Evolutionary conservation across 2,888 invertebrate species (phyloP).

Genomic region (Cephonodes hylas): DNA sequence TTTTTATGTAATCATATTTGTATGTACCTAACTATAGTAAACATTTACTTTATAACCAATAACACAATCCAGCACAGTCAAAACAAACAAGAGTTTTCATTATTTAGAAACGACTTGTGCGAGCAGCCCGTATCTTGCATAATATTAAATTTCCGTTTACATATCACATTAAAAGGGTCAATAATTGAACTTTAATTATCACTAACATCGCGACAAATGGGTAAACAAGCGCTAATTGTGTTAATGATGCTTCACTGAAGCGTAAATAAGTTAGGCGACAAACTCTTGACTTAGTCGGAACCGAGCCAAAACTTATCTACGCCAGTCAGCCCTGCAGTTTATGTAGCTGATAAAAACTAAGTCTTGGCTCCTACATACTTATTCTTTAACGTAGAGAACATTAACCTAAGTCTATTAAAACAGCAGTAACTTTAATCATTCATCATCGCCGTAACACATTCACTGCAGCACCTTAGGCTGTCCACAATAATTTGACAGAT

Average conservation of each 20-base stretch:
- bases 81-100: not conserved
- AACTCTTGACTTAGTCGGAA: conserved; percentile 27
- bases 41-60: not conserved
- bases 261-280: conserved; percentile 17
- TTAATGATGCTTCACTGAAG: conserved; percentile 4
- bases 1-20: too few relatives aligned
- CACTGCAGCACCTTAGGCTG: too few relatives aligned
- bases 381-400: not conserved
- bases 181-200: not conserved
- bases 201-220: not conserved
- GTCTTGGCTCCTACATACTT: not conserved
- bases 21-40: too few relatives aligned
- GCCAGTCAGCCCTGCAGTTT: conserved; percentile 12
- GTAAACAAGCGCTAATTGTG: conserved; percentile 4
- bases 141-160: not conserved
- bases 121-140: not conserved
- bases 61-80: not conserved
- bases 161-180: not conserved
- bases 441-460: too few relatives aligned
- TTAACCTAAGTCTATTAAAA: too few relatives aligned
- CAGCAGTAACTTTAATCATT: too few relatives aligned
- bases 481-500: too few relatives aligned
- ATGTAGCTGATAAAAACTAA: conserved; percentile 20
- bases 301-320: conserved; percentile 28
- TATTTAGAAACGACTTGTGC: not conserved